Evolutionary conservation across 2,888 invertebrate genomes (phyloP).

Genomic region (Mythimna lalbum): DNA sequence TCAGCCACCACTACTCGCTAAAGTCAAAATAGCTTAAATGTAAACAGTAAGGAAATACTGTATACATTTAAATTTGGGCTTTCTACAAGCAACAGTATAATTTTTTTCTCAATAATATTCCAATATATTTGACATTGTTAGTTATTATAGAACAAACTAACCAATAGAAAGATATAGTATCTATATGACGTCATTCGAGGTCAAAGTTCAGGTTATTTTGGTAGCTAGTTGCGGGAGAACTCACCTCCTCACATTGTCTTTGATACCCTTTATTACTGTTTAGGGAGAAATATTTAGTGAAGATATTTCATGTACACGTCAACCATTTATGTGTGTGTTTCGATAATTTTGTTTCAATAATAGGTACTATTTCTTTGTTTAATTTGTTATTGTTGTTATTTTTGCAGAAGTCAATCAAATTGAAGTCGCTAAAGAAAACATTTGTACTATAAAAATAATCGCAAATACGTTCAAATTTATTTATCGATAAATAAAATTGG

Average conservation of each 20-base stretch:
- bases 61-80: no score
- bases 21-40: no score
- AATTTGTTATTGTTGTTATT: no score
- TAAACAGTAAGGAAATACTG: no score
- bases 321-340: not conserved
- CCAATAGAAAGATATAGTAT: not conserved
- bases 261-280: conserved; percentile 5
- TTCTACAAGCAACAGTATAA: no score
- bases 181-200: not conserved
- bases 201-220: conserved; percentile 2
- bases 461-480: no score
- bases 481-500: not conserved
- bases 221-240: conserved; percentile 9
- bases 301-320: conserved; percentile 16
- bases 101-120: not conserved
- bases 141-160: not conserved
- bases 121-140: not conserved
- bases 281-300: conserved; percentile 5
- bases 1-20: no score
- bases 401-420: no score
- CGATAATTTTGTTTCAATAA: not conserved
- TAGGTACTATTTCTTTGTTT: not conserved
- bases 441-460: no score
- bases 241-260: conserved; percentile 15
- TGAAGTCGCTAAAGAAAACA: no score